phyloP scores from a whole-genome alignment of 1,140 invertebrate species.

The Aphaenogaster ashmeadi region DNA sequence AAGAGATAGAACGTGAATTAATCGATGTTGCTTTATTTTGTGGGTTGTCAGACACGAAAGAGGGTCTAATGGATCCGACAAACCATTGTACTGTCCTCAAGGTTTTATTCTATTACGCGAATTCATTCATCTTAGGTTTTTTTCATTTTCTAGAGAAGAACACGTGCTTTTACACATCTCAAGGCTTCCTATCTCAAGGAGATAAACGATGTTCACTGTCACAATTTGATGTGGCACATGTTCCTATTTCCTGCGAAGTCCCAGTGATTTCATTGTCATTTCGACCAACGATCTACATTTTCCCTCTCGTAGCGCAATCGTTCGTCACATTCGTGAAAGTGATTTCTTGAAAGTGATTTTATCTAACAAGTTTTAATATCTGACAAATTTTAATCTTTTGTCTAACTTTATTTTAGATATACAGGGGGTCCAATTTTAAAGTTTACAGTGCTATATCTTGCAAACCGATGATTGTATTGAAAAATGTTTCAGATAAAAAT shows the following conservation, averaged over 20 bases:
- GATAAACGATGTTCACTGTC: constrained; percentile 62
- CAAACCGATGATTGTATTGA: no score
- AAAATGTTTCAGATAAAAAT: no score
- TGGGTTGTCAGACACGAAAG: constrained; percentile 9
- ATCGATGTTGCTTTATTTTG: constrained; percentile 32
- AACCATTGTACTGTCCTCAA: constrained; percentile 43
- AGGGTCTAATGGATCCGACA: constrained; percentile 77
- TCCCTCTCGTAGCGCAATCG: background rate
- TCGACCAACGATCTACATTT: constrained; percentile 40
- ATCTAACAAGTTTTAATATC: background rate
- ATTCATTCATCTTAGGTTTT: constrained; percentile 81
- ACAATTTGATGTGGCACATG: constrained; percentile 60
- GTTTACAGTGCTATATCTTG: no score
- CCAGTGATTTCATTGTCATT: constrained; percentile 45
- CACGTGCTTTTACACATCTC: constrained; percentile 55
- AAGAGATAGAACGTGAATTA: background rate
- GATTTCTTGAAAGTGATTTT: constrained; percentile 3
- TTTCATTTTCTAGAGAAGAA: constrained; percentile 46
- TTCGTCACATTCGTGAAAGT: constrained; percentile 21
- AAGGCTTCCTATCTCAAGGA: constrained; percentile 32
- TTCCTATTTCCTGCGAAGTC: constrained; percentile 22
- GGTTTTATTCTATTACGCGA: constrained; percentile 82
- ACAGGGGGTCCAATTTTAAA: background rate
- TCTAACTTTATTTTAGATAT: background rate
- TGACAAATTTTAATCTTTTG: background rate